Evolutionary conservation across 2,888 invertebrate species (phyloP), one percentile per base, ranked within the genome.

Genomic region (Melieria picta): DNA sequence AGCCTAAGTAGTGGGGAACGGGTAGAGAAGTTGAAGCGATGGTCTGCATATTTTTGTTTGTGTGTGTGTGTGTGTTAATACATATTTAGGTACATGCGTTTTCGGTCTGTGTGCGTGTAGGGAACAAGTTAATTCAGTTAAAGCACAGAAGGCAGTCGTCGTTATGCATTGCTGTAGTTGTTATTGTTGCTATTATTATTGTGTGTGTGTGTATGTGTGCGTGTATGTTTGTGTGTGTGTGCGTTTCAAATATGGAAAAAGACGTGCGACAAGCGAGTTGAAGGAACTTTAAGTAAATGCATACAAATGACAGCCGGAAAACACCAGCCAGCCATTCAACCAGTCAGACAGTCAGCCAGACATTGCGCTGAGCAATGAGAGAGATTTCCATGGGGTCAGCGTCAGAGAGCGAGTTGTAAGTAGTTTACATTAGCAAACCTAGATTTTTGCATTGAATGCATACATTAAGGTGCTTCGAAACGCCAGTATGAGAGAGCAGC

Each of bases 91-190:
- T 30, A 30, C 30, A 30, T 30, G 30, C 30, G 3, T 30, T 30
- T 30, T 30, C 2, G 30, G 30, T 30, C 30, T 47, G 57, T 60
- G 61, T 57, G 58, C 73, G 63, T 67, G 61, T 69, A 73, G 72
- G 72, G 75, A 82, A 83, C 84, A 83, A 84, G 84, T 83, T 83
- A 83, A 83, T 83, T 83, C 84, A 84, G 84, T 83, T 83, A 84
- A 81, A 83, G 84, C 81, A 82, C 83, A 83, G 80, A 81, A 83
- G 82, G 78, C 81, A 73, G 72, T 76, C 68, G 30, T 30, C 30
- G 30, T 30, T 30, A 30, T 68, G 66, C 55, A 63, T 65, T 56
- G 52, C 48, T 60, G 30, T 30, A 30, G 30, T 30, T 30, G 48
- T 65, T 57, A 62, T 73, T 66, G 65, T 47, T 58, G 50, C 46